Base-by-base conservation (phyloP, 37 sponge, comb jelly and placozoan genomes). In the Crambe crambe region DNA sequence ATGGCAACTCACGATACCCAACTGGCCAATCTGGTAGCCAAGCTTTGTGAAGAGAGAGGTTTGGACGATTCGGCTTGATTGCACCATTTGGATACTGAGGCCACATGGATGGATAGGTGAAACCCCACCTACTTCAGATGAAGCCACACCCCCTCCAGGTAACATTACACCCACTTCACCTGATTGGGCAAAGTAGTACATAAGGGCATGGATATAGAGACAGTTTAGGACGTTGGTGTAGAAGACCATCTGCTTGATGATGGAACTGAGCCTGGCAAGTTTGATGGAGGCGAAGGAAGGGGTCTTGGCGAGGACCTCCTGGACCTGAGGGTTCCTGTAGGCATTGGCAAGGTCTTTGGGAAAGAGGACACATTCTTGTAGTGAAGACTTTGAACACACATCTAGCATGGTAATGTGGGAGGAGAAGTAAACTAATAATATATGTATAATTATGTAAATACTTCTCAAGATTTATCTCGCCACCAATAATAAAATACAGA, bases 151-250 rank as follows among this genome's bases (percentile, higher is more conserved):
- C 22, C 31, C 37, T 39, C 43, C n/a, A 17, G 21, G 25, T 8
- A 37, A 26, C 63, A 8, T 17, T 30, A 36, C 42, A 9, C 42
- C 75, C 60, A 20, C 27, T 34, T 18, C 38, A 51, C 36, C 9
- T 0, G 26, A 37, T 3, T 22, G 25, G 8, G 67, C 83, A 31
- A 75, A 44, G 63, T 42, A 85, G 38, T 65, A 37, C 64, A 92
- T 76, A 56, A 87, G 27, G 23, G 83, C 68, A 74, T 95, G 96
- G 23, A 63, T 37, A 67, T 90, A 86, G 23, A 88, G 77, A 18
- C 89, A n/a, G 62, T 95, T 95, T 47, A 63, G 32, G 5, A 95
- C 74, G 70, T 95, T 95, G 79, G 78, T 54, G 40, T 61, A 92
- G 87, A 95, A 95, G 38, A 69, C 73, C 39, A 83, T 72, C 59